Evolutionary conservation across 2,888 invertebrate genomes (phyloP).

Genomic region (Helobdella robusta): DNA sequence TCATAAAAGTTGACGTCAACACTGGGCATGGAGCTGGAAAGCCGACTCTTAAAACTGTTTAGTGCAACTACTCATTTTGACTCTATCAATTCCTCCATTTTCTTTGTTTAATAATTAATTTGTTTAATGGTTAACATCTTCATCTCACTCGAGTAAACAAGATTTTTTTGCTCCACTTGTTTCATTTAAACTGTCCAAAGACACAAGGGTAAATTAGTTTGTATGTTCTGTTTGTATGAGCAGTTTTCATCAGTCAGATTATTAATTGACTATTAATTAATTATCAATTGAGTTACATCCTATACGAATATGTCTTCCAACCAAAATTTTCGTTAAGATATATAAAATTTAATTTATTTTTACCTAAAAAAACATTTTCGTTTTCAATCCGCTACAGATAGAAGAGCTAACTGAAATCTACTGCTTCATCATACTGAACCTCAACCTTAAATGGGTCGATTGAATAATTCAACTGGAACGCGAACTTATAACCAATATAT

Average conservation of each 20-base stretch:
- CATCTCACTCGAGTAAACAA: too few species aligned
- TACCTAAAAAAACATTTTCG: neutral
- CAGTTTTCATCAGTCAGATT: too few species aligned
- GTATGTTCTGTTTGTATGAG: too few species aligned
- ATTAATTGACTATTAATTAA: too few species aligned
- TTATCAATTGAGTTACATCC: too few species aligned
- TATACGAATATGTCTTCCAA: neutral
- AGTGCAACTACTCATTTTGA: slow-evolving; percentile 32
- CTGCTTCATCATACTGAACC: slow-evolving; percentile 67
- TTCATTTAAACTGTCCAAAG: too few species aligned
- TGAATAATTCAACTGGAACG: slow-evolving; percentile 23
- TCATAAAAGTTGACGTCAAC: slow-evolving; percentile 83
- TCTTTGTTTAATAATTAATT: neutral
- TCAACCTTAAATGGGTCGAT: slow-evolving; percentile 59
- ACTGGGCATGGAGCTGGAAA: slow-evolving; percentile 95
- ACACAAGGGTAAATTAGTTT: too few species aligned
- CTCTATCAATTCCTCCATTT: neutral
- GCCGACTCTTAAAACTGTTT: slow-evolving; percentile 81
- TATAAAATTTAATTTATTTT: neutral
- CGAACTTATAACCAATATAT: neutral
- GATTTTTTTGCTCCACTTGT: too few species aligned
- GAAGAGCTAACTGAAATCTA: slow-evolving; percentile 84
- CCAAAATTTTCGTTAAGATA: neutral
- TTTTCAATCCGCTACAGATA: slow-evolving; percentile 62
- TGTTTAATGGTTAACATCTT: too few species aligned